Conservation (phyloP, 2,113 vertebrate species). For the Tetraodon nigroviridis region DNA sequence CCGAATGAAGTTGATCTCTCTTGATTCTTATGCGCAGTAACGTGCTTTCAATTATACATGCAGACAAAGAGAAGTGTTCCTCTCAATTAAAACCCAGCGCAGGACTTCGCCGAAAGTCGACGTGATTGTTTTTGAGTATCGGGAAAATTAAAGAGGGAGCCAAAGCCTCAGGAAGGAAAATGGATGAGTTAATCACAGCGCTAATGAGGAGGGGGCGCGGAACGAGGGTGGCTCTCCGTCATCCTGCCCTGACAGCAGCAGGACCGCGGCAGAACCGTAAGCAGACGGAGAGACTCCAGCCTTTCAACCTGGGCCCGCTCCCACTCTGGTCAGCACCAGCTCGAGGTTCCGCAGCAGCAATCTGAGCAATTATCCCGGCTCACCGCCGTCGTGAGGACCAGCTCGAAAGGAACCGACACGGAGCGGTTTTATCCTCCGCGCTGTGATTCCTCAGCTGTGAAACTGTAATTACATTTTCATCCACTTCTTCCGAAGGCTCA, state of each 20-base stretch:
- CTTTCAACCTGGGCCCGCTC: constrained; percentile 23
- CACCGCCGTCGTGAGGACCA: neutral
- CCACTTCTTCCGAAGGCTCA: neutral
- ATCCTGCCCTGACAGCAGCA: constrained; percentile 48
- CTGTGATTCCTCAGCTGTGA: neutral
- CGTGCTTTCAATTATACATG: neutral
- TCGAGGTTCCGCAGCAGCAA: constrained; percentile 36
- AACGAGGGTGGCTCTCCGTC: constrained; percentile 40
- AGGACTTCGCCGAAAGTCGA: constrained; percentile 11
- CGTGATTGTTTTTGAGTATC: constrained; percentile 38
- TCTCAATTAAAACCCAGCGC: constrained; percentile 19
- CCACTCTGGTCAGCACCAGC: constrained; percentile 24
- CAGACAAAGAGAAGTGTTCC: neutral
- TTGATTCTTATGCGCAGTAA: neutral
- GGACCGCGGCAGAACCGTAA: constrained; percentile 35
- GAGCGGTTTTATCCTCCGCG: neutral
- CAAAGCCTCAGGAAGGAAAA: constrained; percentile 41
- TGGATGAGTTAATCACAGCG: constrained; percentile 56
- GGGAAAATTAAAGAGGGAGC: constrained; percentile 46
- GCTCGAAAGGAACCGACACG: neutral
- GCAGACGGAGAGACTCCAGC: constrained; percentile 29
- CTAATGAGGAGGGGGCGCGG: constrained; percentile 41
- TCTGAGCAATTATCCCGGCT: constrained; percentile 35
- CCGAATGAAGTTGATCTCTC: neutral
- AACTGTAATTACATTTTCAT: constrained; percentile 21